Percentiles rank a stretch among this genome's conserved stretches.
These are phyloP conservation scores for Sardina pilchardus DNA, from an alignment of 2,113 vertebrate species.

Conservation along the genomic window DNA sequence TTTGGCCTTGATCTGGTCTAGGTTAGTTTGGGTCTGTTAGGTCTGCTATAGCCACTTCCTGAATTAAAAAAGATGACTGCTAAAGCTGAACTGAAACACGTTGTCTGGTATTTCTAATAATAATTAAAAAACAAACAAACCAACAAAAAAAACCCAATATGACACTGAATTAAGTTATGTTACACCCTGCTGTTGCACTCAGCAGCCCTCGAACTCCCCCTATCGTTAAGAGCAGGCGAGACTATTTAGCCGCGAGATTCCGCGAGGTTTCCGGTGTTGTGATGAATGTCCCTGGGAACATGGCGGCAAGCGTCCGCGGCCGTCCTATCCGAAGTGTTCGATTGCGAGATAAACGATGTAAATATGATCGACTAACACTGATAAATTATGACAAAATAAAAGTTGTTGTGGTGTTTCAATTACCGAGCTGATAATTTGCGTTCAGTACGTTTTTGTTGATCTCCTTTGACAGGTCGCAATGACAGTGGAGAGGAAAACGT, in stretches of 20 bases:
- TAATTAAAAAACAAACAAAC: too few relatives aligned
- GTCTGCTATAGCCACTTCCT: too few relatives aligned
- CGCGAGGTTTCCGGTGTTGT: slow-evolving; percentile 83
- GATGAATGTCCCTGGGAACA: slow-evolving; percentile 77
- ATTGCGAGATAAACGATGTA: slow-evolving; percentile 75
- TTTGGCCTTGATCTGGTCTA: too few relatives aligned
- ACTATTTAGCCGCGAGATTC: slow-evolving; percentile 65
- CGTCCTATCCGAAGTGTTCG: slow-evolving; percentile 80
- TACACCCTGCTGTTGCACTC: too few relatives aligned
- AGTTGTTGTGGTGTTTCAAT: neutral
- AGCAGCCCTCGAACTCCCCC: neutral
- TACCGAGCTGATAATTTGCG: neutral
- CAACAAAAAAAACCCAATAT: too few relatives aligned
- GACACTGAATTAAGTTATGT: too few relatives aligned
- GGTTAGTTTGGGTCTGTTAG: too few relatives aligned
- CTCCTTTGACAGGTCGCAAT: slow-evolving; percentile 77
- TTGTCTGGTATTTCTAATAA: too few relatives aligned
- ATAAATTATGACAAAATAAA: too few relatives aligned
- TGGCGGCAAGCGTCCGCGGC: slow-evolving; percentile 83
- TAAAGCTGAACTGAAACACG: too few relatives aligned
- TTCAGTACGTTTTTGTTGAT: slow-evolving; percentile 25
- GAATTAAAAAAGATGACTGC: too few relatives aligned
- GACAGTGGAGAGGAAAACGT: slow-evolving; percentile 88
- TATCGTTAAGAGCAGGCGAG: neutral
- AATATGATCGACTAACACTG: neutral